These are phyloP conservation scores for Clunio marinus DNA, from an alignment of 2,888 invertebrate species.

Conservation along the genomic window DNA sequence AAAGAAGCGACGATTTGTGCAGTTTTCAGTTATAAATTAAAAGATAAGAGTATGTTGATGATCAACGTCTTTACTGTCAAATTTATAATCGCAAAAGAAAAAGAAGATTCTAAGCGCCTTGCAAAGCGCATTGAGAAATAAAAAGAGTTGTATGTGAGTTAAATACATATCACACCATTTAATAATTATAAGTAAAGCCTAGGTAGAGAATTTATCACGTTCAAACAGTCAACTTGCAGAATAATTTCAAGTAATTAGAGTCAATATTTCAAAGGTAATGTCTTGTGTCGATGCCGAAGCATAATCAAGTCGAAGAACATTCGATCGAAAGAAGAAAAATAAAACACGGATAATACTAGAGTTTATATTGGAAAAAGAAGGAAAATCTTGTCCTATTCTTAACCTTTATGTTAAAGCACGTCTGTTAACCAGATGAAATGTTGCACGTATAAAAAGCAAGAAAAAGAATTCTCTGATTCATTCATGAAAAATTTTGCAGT, in stretches of 20 bases:
- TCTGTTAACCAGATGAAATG: too few relatives aligned
- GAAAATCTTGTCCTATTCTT: too few relatives aligned
- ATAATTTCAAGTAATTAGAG: conserved; percentile 38
- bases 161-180: neutral
- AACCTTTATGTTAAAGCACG: too few relatives aligned
- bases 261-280: conserved; percentile 36
- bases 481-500: too few relatives aligned
- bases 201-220: conserved; percentile 30
- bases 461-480: too few relatives aligned
- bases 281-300: neutral
- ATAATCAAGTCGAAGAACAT: neutral
- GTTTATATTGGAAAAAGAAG: too few relatives aligned
- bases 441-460: too few relatives aligned
- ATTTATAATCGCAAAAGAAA: neutral
- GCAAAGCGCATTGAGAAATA: neutral
- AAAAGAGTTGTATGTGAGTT: neutral
- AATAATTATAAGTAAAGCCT: neutral
- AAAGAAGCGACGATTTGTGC: neutral
- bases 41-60: conserved; percentile 5
- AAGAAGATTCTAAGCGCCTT: conserved; percentile 3
- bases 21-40: too few relatives aligned
- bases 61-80: neutral
- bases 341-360: too few relatives aligned
- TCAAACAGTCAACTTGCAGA: neutral
- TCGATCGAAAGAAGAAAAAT: too few relatives aligned